These are phyloP conservation scores for Indicator indicator DNA, from an alignment of 2,113 vertebrate genomes.

Conservation along the genomic window DNA sequence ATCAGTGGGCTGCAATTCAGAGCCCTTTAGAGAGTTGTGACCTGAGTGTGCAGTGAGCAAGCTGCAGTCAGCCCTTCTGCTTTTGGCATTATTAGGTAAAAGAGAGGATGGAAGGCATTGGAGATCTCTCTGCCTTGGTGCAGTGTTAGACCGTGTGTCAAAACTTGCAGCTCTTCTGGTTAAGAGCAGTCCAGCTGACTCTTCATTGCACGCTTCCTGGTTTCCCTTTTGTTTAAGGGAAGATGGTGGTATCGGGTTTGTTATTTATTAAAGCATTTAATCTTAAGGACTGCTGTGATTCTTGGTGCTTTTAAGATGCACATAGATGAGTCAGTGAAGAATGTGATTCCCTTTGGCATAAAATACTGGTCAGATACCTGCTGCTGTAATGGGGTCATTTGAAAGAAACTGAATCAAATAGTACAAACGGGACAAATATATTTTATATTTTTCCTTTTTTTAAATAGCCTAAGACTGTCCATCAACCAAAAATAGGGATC, in stretches of 20 bases:
- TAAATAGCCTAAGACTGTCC: neutral
- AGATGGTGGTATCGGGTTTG: neutral
- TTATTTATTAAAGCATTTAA: neutral
- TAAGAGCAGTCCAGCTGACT: neutral
- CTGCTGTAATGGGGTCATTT: neutral
- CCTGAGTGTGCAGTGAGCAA: neutral
- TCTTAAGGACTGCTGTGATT: neutral
- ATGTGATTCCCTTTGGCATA: neutral
- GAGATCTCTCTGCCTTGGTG: neutral
- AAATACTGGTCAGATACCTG: neutral
- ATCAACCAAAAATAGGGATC: neutral
- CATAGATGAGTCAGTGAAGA: neutral
- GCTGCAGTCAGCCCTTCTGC: neutral
- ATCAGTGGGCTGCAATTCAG: neutral
- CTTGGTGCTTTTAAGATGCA: neutral
- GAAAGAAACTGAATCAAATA: neutral
- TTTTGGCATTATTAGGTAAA: neutral
- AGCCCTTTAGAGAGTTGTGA: neutral
- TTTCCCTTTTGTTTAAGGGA: neutral
- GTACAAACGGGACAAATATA: neutral
- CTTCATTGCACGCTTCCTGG: neutral
- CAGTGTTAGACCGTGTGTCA: neutral
- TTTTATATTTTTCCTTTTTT: rapidly evolving
- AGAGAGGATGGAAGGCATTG: neutral
- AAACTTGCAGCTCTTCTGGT: neutral